A percentile compares a stretch with the other conserved stretches of the same genome.
Conservation (phyloP, 2,113 vertebrate species). For the Euleptes europaea region DNA sequence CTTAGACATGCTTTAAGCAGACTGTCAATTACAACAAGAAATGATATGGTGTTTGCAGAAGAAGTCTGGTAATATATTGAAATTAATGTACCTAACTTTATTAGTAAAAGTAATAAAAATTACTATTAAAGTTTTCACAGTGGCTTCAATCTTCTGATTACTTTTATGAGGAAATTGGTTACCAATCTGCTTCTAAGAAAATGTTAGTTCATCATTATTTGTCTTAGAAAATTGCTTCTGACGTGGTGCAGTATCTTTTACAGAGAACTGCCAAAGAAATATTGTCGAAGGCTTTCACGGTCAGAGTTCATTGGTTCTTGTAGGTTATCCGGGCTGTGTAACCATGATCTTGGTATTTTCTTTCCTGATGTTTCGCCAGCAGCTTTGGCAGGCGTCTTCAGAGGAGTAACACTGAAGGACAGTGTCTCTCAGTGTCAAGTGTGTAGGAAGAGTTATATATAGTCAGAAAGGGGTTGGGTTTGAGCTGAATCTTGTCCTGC, state of each 20-base stretch:
- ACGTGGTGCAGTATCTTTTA: background rate
- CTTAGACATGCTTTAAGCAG: background rate
- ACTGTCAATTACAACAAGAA: background rate
- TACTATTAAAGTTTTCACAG: background rate
- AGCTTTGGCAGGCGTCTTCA: too few species aligned
- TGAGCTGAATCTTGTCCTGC: too few species aligned
- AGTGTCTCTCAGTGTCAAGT: too few species aligned
- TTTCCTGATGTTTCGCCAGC: too few species aligned
- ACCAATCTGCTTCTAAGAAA: background rate
- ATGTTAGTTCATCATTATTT: background rate
- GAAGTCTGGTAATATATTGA: background rate
- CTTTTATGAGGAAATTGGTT: background rate
- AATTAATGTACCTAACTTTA: conserved; percentile 5
- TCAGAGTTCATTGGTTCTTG: too few species aligned
- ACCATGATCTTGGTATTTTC: too few species aligned
- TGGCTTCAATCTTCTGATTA: conserved; percentile 7
- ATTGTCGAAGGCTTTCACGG: too few species aligned
- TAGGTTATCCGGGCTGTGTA: too few species aligned
- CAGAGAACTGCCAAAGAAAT: too few species aligned
- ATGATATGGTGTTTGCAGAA: background rate
- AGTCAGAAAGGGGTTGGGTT: too few species aligned
- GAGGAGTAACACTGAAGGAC: too few species aligned
- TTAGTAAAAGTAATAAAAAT: background rate
- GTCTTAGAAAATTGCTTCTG: background rate
- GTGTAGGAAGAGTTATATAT: too few species aligned